phyloP scores from a whole-genome alignment of 2,888 invertebrate genomes.

The Galeopsomyia nigrocyanea region DNA sequence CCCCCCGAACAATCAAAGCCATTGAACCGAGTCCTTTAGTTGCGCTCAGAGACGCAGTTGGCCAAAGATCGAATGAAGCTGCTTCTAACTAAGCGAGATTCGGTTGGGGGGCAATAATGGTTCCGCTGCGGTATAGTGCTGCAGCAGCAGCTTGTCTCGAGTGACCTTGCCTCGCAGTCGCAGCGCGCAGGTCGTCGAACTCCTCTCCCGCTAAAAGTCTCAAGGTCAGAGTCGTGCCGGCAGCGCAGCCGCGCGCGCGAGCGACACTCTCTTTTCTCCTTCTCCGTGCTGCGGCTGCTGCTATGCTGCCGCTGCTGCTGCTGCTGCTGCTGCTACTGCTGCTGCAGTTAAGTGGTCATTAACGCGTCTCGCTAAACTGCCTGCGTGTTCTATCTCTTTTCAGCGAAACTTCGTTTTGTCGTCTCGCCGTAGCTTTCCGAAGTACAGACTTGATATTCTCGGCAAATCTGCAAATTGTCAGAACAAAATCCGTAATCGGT shows the following conservation, averaged over 20 bases:
- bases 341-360: conserved; percentile 17
- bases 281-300: neutral
- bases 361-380: conserved; percentile 9
- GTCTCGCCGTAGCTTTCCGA: no score
- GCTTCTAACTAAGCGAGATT: no score
- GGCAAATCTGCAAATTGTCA: no score
- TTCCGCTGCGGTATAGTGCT: conserved; percentile 28
- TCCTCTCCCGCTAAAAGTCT: conserved; percentile 47
- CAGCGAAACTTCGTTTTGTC: neutral
- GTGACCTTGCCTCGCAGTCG: conserved; percentile 35
- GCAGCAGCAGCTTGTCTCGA: no score
- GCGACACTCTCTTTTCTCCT: conserved; percentile 15
- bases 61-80: no score
- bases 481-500: no score
- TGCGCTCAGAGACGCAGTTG: no score
- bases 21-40: no score
- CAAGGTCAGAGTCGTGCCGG: conserved; percentile 44
- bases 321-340: neutral
- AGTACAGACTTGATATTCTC: no score
- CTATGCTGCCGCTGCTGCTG: no score
- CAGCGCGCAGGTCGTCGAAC: conserved; percentile 47
- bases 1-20: no score
- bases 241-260: neutral
- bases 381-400: no score
- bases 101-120: neutral